Evolutionary conservation across 2,888 invertebrate species (phyloP), one percentile per base, ranked within the genome.

Genomic region (Xestia sexstrigata): DNA sequence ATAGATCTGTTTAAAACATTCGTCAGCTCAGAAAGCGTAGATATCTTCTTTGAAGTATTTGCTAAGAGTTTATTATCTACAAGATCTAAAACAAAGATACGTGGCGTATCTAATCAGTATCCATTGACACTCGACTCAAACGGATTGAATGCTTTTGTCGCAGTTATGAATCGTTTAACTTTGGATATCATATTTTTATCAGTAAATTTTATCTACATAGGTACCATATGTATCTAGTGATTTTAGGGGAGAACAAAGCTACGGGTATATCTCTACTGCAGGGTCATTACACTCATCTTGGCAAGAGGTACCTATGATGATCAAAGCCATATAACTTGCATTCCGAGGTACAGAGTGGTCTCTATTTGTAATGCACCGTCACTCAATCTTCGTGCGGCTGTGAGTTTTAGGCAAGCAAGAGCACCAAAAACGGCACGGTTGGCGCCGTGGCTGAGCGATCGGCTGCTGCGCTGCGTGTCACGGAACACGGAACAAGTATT

Each of bases 51-150:
- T 55, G 13, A 39, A 42, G 20, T 67, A 74, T 67, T 74, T 75
- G 55, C 67, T 17, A 74, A 67, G 55, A 75, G 47, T 58, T 68
- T 58, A 47, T 68, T 76, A 79, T 82, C 68, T 58, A 20, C 17
- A 52, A 68, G 49, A 81, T 82, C 55, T 82, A 35, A 70, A 23
- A 47, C 20, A 35, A 62, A 60, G 69, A 76, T 70, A 80, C 17
- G 55, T 49, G 23, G 23, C 62, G 35, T 82, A 82, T 78, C 68
- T 62, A 62, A 80, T 80, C 79, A 11, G 8, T 11, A 39, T 66
- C 20, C 77, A 67, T 62, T 55, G 66, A 20, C 66, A 79, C 39
- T 76, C 26, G 17, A 66, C 49, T 49, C 39, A 52, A 65, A 65
- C 47, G 20, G 17, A 68, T 66, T 60, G 26, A 39, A 45, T 63